Evolutionary conservation across 1,140 invertebrate genomes (phyloP), one percentile per base, ranked within the genome.

Genomic region (Marisa cornuarietis): DNA sequence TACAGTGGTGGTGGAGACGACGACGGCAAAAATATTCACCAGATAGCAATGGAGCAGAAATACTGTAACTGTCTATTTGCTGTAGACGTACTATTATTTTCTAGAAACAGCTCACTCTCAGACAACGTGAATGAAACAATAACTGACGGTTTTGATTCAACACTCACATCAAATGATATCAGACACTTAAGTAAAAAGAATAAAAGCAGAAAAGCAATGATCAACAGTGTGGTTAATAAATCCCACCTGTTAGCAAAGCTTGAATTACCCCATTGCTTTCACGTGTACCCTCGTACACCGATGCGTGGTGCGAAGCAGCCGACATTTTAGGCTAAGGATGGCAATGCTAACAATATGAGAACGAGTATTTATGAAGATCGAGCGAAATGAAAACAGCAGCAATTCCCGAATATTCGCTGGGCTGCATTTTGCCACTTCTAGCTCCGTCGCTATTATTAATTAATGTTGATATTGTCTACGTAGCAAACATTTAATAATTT

Each of bases 221-320:
- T 69, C 42, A 24, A 14, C 16, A 26, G 16, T 14, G 54, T 62
- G n/a, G 10, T 73, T 54, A 78, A 71, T 69, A 49, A 42, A n/a
- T 62, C 58, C 73, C 84, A 88, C 87, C 87, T 81, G 87, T 88
- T 74, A 88, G 80, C 61, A 87, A 83, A 9, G 87, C 85, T 71
- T 87, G 87, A 77, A 88, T 86, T 78, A 88, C 84, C 66, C 87
- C 87, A 88, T 88, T 88, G 51, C 78, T 79, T 77, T 65, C 78
- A 22, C 42, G 51, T 24, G 52, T 73, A 58, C 49, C 74, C 20
- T 58, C 52, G 51, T 80, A 79, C 31, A 42, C 26, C 31, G 61
- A 58, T 11, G 16, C 26, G 71, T 5, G 51, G 14, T 11, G 26
- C 13, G 18, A 66, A 74, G 51, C 31, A 65, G 22, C 51, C 71